Percentiles rank a stretch among this genome's conserved stretches.
These are phyloP conservation scores for Drosophila subobscura DNA, from an alignment of 1,140 invertebrate genomes.

Conservation along the genomic window DNA sequence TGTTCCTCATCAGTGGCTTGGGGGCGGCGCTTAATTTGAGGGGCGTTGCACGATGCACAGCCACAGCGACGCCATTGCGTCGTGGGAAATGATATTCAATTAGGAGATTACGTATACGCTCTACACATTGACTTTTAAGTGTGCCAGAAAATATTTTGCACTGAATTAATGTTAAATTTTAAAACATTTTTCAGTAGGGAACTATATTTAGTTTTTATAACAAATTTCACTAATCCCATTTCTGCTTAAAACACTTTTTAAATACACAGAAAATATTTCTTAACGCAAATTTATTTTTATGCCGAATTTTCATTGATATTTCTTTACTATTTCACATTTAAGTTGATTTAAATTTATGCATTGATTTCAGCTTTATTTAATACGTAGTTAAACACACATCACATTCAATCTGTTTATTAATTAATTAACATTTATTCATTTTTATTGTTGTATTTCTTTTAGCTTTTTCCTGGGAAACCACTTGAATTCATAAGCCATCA, in stretches of 20 bases:
- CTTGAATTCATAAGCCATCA: slow-evolving; percentile 6
- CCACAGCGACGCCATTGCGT: slow-evolving; percentile 19
- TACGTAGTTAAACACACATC: too few relatives aligned
- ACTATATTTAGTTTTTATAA: not conserved
- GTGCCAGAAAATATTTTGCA: not conserved
- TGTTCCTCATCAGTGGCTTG: not conserved
- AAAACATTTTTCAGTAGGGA: not conserved
- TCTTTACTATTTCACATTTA: too few relatives aligned
- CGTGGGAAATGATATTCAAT: slow-evolving; percentile 18
- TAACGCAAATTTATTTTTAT: not conserved
- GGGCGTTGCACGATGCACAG: slow-evolving; percentile 11
- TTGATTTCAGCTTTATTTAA: too few relatives aligned
- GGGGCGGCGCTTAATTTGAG: slow-evolving; percentile 2
- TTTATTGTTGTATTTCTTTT: not conserved
- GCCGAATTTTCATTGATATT: too few relatives aligned
- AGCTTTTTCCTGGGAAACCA: slow-evolving; percentile 10
- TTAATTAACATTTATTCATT: not conserved
- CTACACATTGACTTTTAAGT: not conserved
- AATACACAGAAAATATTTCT: not conserved
- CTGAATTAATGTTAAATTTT: not conserved
- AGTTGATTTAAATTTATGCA: too few relatives aligned
- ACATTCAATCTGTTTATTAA: not conserved
- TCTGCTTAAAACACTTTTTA: not conserved
- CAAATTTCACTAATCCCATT: too few relatives aligned
- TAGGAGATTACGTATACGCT: slow-evolving; percentile 32